Evolutionary conservation across 1,140 invertebrate genomes (phyloP).

Genomic region (Triops longicaudatus): DNA sequence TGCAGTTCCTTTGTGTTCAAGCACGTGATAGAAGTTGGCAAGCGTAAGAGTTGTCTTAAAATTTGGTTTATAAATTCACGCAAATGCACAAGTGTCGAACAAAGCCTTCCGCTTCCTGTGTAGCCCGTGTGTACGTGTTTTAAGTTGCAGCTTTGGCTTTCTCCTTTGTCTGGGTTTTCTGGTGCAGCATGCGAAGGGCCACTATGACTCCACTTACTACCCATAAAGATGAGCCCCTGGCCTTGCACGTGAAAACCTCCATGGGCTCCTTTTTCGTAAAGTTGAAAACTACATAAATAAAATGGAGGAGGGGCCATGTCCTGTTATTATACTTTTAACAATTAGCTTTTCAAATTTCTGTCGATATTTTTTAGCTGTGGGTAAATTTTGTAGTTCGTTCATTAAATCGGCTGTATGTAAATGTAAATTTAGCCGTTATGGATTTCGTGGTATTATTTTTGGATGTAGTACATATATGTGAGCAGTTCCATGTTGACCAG

Average conservation of each 20-base stretch:
- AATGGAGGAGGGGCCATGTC: not conserved
- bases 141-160: not conserved
- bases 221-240: conserved; percentile 2
- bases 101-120: conserved; percentile 6
- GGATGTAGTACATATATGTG: too few species aligned
- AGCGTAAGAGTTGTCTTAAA: not conserved
- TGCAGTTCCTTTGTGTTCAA: not conserved
- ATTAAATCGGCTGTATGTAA: too few species aligned
- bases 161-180: conserved; percentile 11
- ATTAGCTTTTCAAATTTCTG: too few species aligned
- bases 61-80: not conserved
- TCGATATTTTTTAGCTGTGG: too few species aligned
- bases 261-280: not conserved
- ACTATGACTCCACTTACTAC: not conserved
- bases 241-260: conserved; percentile 10
- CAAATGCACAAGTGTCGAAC: not conserved
- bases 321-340: not conserved
- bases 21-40: not conserved
- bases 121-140: not conserved
- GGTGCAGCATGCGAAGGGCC: not conserved
- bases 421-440: too few species aligned
- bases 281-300: not conserved
- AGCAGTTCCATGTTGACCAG: not conserved
- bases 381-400: too few species aligned
- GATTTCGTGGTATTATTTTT: not conserved